Evolutionary conservation across 2,888 invertebrate genomes (phyloP).

Genomic region (Chloroclystis v-ata): DNA sequence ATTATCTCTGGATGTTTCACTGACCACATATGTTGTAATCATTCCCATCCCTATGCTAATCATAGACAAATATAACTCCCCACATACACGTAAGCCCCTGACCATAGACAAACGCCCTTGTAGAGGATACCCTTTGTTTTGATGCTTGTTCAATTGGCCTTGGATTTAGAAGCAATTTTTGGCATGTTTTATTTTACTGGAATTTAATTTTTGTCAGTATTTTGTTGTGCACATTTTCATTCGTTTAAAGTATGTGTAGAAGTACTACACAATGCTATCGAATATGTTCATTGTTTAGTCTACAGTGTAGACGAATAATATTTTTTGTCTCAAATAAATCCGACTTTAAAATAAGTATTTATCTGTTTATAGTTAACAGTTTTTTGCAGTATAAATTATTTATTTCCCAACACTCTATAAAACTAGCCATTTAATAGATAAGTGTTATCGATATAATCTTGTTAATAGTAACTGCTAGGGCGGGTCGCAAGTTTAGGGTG

Average conservation of each 20-base stretch:
- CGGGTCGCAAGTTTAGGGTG: conserved; percentile 6
- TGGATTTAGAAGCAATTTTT: background rate
- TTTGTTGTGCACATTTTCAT: background rate
- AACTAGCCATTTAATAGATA: conserved; percentile 3
- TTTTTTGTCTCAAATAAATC: too few relatives aligned
- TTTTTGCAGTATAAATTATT: too few relatives aligned
- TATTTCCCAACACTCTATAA: too few relatives aligned
- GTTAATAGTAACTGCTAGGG: conserved; percentile 2
- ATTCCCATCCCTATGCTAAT: conserved; percentile 1
- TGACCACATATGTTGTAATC: conserved; percentile 14
- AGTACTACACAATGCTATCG: too few relatives aligned
- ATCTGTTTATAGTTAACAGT: too few relatives aligned
- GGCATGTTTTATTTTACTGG: too few relatives aligned
- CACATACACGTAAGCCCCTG: background rate
- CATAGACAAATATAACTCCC: conserved; percentile 16
- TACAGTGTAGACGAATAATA: too few relatives aligned
- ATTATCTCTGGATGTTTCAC: conserved; percentile 6
- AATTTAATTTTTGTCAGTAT: background rate
- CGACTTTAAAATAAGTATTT: too few relatives aligned
- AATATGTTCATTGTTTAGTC: too few relatives aligned
- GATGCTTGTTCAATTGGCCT: conserved; percentile 30
- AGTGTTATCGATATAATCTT: background rate
- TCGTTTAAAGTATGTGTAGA: too few relatives aligned
- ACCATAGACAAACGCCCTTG: conserved; percentile 10
- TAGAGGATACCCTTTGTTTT: conserved; percentile 32